Base-by-base conservation (phyloP, 2,113 vertebrate species). In the Ascaphus truei region DNA sequence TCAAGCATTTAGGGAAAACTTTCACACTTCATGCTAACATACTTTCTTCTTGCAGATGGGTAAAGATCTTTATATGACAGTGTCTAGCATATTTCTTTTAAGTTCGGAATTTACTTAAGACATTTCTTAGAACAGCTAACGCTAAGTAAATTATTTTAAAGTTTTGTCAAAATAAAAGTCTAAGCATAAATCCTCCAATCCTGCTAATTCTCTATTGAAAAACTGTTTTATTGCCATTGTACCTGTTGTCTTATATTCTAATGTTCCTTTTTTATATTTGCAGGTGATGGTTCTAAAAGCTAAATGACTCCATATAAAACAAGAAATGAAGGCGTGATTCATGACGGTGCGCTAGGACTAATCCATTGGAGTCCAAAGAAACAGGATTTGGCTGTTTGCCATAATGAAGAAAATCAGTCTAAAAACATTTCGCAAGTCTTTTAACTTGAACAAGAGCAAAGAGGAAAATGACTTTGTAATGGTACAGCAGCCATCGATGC, bases 351-450 rank as follows among this genome's bases (percentile, higher is more conserved):
- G 79, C 78, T 79, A 71, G 75, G 79, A 72, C 67, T 76, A 26
- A 39, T 75, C 63, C 68, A 76, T 41, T 20, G 2, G 75, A 75
- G 71, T 73, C 71, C 65, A 68, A 81, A 84, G 72, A 75, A 69
- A 45, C 68, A 48, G 71, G 62, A 75, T 68, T 74, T 74, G 75
- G 68, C 73, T 62, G 62, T 73, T 69, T 75, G 86, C 85, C 93
- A 98, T 87, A 90, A 99, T 99, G 97, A 99, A 99, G 95, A 99
- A 99, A 85, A 99, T 99, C 68, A 99, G 96, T 89, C 93, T 99
- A 80, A 98, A 98, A 82, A 98, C 95, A 84, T 95, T 99, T 83
- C 91, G 94, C 77, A 99, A 99, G 73, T 98, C 97, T 80, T 96
- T 99, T 78, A 96, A 92, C 82, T 91, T 98, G 84, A 98, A 82